Conservation (phyloP, 2,113 vertebrate species). For the Azemiops feae region DNA sequence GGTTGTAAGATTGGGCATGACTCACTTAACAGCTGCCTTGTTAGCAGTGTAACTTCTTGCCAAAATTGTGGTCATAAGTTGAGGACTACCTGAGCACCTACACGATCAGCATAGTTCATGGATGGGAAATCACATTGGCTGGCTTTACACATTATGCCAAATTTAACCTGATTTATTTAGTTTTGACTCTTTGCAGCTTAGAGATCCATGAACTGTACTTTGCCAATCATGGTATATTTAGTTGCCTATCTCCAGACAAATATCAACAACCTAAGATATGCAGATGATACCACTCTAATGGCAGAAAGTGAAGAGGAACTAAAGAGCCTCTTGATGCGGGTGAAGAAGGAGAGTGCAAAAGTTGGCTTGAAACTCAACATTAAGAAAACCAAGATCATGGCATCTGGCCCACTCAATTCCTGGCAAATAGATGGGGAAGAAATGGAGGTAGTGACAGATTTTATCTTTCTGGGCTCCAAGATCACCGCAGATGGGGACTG, state of each 20-base stretch:
- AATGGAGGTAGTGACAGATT: too few species aligned
- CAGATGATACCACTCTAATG: too few species aligned
- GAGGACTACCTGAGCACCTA: not conserved
- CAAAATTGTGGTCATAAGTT: not conserved
- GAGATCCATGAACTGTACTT: not conserved
- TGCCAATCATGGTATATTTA: not conserved
- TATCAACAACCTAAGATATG: too few species aligned
- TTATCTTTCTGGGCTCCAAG: too few species aligned
- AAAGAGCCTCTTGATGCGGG: too few species aligned
- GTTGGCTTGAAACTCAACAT: too few species aligned
- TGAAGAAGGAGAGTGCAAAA: too few species aligned
- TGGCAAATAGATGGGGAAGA: too few species aligned
- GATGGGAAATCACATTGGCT: not conserved
- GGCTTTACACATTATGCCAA: not conserved
- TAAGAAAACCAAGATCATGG: too few species aligned
- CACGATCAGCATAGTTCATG: not conserved
- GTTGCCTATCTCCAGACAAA: not conserved
- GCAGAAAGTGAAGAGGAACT: too few species aligned
- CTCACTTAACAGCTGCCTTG: not conserved
- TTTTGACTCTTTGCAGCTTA: not conserved
- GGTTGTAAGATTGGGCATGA: not conserved
- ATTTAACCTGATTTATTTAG: not conserved
- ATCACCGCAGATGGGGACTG: too few species aligned
- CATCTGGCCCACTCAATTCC: too few species aligned
- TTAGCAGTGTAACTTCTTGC: not conserved